Evolutionary conservation across 2,797 vertebrate species (phyloP), one percentile per base, ranked within the genome.

Genomic region (Anas bernieri): DNA sequence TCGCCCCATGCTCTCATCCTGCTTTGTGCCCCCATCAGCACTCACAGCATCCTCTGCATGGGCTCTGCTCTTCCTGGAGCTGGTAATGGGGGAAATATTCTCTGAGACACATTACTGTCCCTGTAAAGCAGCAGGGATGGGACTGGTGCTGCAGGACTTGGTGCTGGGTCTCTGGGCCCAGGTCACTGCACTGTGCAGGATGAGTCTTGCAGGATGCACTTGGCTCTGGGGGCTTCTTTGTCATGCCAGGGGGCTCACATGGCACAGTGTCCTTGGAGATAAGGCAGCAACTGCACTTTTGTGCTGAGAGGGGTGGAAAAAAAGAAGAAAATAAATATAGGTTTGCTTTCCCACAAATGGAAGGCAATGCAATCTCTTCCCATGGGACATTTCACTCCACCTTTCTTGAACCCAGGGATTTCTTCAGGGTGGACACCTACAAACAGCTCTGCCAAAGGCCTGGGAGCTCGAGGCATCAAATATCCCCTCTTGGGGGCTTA

Each of bases 381-480:
- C 37, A 4, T 25, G 14, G 33, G 31, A 30, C 11, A 12, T 83
- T 83, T 91, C 17, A 30, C 23, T 43, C 33, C 69, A 68, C 33
- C 48, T 75, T 68, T 45, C 41, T 82, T 37, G 91, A 20, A 64
- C n/a, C 7, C 28, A 31, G 61, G 35, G 35, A 48, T 45, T 87
- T 73, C 61, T 83, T 37, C 48, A 46, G 59, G 12, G 17, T 33
- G 50, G 67, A 31, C 11, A 17, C 33, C 50, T 76, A 31, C 33
- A 89, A 78, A 84, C 30, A 43, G 17, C 52, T 63, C 64, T 89
- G 41, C 17, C 33, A 25, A 62, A 58, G 59, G 31, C 26, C 46
- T 58, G 35, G 12, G 50, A 68, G 17, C 33, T 83, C 0, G 0
- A 67, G 68, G 45, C 52, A 80, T 1, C 1, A 41, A 25, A 17